These are phyloP conservation scores for Incurvaria masculella DNA, from an alignment of 2,888 invertebrate species.

Conservation along the genomic window DNA sequence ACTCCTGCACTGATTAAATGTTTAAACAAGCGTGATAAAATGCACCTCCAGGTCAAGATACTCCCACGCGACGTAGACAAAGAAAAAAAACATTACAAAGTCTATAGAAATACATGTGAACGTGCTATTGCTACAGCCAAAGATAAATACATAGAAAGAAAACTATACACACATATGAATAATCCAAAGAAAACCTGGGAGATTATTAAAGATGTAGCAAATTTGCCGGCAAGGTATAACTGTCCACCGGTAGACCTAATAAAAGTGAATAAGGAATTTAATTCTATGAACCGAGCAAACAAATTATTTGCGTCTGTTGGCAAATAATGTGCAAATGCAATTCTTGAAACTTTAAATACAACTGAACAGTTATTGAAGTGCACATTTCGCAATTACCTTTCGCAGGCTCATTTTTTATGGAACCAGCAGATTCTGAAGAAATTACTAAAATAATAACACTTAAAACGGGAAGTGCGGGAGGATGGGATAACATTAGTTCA, in stretches of 20 bases:
- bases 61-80: not conserved
- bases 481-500: not conserved
- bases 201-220: not conserved
- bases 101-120: slow-evolving; percentile 1
- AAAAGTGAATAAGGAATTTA: not conserved
- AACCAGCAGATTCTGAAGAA: not conserved
- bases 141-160: not conserved
- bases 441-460: not conserved
- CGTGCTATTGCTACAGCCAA: not conserved
- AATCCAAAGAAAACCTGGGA: not conserved
- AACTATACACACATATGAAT: not conserved
- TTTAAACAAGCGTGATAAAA: not conserved
- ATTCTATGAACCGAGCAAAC: not conserved
- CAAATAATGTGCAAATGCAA: not conserved
- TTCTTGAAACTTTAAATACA: not conserved
- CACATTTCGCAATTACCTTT: not conserved
- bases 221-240: not conserved
- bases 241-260: not conserved
- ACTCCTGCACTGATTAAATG: slow-evolving; percentile 2
- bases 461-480: not conserved
- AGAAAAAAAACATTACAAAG: not conserved
- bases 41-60: not conserved
- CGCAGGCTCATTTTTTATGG: not conserved
- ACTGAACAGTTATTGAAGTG: not conserved
- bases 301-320: not conserved